Percentiles rank a stretch among this genome's conserved stretches.
Evolutionary conservation across 1,140 invertebrate genomes (phyloP).

Genomic region (Leucophenga varia): DNA sequence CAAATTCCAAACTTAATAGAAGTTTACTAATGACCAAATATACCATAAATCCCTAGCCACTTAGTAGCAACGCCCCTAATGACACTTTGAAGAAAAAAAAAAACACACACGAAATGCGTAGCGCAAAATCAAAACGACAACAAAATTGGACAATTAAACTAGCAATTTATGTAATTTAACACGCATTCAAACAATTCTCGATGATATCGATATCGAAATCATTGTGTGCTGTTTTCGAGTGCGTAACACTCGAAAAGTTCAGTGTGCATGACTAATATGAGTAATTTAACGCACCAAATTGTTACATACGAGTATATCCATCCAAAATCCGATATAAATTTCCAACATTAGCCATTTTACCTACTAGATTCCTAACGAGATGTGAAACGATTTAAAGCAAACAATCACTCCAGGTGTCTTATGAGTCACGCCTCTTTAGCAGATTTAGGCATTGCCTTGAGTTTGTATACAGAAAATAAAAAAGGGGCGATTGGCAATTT

Average conservation of each 20-base stretch:
- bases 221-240: slow-evolving; percentile 12
- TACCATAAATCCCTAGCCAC: slow-evolving; percentile 25
- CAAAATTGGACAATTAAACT: slow-evolving; percentile 48
- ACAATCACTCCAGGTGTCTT: slow-evolving; percentile 56
- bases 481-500: slow-evolving; percentile 1
- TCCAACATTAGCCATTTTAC: neutral
- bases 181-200: slow-evolving; percentile 21
- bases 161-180: slow-evolving; percentile 42
- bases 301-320: slow-evolving; percentile 28
- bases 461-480: slow-evolving; percentile 4
- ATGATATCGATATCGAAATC: too few relatives aligned
- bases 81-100: too few relatives aligned
- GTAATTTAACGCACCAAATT: slow-evolving; percentile 56
- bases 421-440: slow-evolving; percentile 47
- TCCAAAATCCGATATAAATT: neutral
- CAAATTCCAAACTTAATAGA: too few relatives aligned
- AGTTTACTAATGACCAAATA: slow-evolving; percentile 19
- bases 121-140: slow-evolving; percentile 25
- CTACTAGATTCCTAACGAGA: neutral
- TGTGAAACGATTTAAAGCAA: slow-evolving; percentile 13
- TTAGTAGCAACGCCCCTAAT: slow-evolving; percentile 23
- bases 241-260: slow-evolving; percentile 7
- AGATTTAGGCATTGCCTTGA: too few relatives aligned
- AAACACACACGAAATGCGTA: slow-evolving; percentile 9
- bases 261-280: slow-evolving; percentile 39